phyloP scores from a whole-genome alignment of 2,797 vertebrate genomes.

The Falco concolor region DNA sequence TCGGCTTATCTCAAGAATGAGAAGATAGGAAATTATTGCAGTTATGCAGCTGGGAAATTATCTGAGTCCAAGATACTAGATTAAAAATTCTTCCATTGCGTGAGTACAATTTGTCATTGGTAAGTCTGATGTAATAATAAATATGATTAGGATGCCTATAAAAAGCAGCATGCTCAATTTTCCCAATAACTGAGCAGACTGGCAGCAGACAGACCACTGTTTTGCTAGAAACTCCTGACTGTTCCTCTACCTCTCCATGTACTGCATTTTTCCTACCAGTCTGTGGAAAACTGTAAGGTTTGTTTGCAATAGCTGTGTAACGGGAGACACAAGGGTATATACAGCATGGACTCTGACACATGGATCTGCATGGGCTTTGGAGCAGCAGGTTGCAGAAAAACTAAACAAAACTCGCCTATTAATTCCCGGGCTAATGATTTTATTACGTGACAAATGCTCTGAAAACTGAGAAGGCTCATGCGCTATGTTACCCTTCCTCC shows the following conservation, averaged over 20 bases:
- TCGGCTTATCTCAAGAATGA: conserved; percentile 19
- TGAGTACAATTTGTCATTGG: background rate
- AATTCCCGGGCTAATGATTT: background rate
- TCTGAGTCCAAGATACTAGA: conserved; percentile 34
- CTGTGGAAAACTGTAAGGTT: background rate
- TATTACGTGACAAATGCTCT: background rate
- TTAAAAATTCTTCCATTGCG: conserved; percentile 52
- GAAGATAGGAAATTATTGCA: conserved; percentile 39
- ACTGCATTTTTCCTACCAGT: background rate
- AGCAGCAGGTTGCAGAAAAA: background rate
- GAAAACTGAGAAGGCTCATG: background rate
- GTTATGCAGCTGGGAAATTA: conserved; percentile 56
- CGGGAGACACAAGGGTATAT: background rate
- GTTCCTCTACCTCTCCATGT: background rate
- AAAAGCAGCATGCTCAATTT: conserved; percentile 25
- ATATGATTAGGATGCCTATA: conserved; percentile 42
- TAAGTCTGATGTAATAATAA: conserved; percentile 48
- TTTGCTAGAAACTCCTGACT: background rate
- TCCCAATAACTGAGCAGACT: background rate
- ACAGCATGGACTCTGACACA: background rate
- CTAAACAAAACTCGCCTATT: background rate
- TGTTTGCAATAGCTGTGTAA: background rate
- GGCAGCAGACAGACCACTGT: background rate
- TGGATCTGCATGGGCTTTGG: background rate
- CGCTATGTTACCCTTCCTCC: background rate